Conservation (phyloP, 1,140 invertebrate genomes). For the Rhagoletis zephyria region DNA sequence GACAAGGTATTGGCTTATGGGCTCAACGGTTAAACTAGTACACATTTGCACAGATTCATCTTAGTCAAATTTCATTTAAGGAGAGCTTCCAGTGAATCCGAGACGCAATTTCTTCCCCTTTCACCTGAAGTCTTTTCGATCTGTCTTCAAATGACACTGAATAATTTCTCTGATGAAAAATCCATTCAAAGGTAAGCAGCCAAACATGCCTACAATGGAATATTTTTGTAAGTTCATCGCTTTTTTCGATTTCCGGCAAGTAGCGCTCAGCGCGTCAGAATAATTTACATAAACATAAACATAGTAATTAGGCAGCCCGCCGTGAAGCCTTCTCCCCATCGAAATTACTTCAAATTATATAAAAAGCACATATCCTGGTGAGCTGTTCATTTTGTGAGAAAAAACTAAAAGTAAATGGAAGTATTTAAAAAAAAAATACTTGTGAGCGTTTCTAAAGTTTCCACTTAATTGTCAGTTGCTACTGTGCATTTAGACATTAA, state of each 20-base stretch:
- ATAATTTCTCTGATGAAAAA: too few relatives aligned
- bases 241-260: constrained; percentile 1
- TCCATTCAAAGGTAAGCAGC: too few relatives aligned
- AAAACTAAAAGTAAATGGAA: not conserved
- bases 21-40: too few relatives aligned
- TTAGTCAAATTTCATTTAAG: too few relatives aligned
- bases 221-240: too few relatives aligned
- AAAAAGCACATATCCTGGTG: constrained; percentile 44
- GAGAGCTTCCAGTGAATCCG: too few relatives aligned
- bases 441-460: constrained; percentile 32
- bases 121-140: too few relatives aligned
- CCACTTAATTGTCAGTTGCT: constrained; percentile 42
- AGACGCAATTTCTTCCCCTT: too few relatives aligned
- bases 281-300: not conserved
- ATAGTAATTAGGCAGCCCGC: not conserved
- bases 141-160: too few relatives aligned
- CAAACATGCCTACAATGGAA: too few relatives aligned
- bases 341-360: constrained; percentile 5
- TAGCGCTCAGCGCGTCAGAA: not conserved
- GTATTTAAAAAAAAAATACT: not conserved
- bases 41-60: too few relatives aligned
- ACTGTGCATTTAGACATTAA: constrained; percentile 26
- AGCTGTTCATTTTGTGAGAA: not conserved
- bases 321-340: not conserved
- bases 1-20: too few relatives aligned